Conservation (phyloP, 2,797 vertebrate species). For the Knipowitschia caucasica region DNA sequence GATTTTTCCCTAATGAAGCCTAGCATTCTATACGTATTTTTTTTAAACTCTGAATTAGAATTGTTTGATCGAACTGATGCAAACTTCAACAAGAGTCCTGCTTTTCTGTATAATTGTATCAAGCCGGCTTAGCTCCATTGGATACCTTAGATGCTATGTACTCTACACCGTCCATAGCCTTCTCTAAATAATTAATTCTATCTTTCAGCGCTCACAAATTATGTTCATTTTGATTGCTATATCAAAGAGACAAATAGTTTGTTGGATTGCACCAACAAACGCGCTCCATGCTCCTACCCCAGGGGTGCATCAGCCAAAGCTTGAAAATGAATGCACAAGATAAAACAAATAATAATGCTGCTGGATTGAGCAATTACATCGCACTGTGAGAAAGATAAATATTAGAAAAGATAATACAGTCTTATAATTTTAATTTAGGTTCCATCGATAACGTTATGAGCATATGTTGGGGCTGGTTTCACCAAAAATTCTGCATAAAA, state of each 20-base stretch:
- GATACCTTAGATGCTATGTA: constrained; percentile 36
- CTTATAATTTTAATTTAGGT: constrained; percentile 1
- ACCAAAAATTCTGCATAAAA: too few relatives aligned
- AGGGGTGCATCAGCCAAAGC: constrained; percentile 59
- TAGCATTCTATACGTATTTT: constrained; percentile 9
- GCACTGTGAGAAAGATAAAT: constrained; percentile 9
- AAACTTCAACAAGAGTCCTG: not conserved
- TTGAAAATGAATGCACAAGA: constrained; percentile 65
- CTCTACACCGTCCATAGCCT: constrained; percentile 44
- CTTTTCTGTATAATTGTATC: constrained; percentile 10
- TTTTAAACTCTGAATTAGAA: constrained; percentile 20
- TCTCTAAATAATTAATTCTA: constrained; percentile 72
- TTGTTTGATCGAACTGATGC: not conserved
- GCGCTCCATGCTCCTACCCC: constrained; percentile 26
- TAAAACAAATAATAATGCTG: constrained; percentile 31
- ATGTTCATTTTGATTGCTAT: constrained; percentile 69
- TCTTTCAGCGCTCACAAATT: constrained; percentile 70
- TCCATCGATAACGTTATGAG: not conserved
- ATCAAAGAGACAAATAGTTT: constrained; percentile 56
- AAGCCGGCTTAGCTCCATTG: constrained; percentile 27
- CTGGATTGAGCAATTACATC: constrained; percentile 28
- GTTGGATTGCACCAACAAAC: constrained; percentile 43
- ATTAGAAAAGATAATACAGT: constrained; percentile 9
- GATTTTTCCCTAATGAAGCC: too few relatives aligned
- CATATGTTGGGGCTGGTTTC: too few relatives aligned